Conservation (phyloP, 2,888 invertebrate genomes). For the Idaea biselata region DNA sequence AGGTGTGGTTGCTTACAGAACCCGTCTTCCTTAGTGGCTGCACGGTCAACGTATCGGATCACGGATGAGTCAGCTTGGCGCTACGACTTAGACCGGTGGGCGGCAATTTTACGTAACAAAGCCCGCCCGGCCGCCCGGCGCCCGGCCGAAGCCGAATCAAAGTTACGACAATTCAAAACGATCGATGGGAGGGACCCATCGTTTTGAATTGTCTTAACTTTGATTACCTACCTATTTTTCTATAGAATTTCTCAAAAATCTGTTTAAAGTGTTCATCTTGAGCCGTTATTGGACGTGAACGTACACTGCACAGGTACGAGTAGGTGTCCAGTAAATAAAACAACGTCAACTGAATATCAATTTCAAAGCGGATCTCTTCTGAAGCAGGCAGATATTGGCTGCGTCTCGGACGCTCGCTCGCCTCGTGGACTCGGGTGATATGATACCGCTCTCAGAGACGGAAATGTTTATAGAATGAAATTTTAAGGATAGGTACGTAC, state of each 20-base stretch:
- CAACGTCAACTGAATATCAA: slow-evolving; percentile 29
- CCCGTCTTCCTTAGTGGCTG: no score
- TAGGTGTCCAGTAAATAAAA: slow-evolving; percentile 26
- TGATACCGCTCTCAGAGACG: background rate
- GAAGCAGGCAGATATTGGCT: slow-evolving; percentile 26
- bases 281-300: background rate
- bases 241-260: background rate
- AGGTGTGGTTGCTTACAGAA: no score
- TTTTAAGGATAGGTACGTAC: background rate
- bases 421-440: background rate
- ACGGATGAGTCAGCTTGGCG: no score
- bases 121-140: no score
- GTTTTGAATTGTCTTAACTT: background rate
- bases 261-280: background rate
- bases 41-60: no score
- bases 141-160: no score
- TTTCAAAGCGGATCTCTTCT: slow-evolving; percentile 30
- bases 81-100: no score
- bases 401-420: slow-evolving; percentile 11
- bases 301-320: background rate
- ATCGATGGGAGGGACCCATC: no score
- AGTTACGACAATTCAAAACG: no score
- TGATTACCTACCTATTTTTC: background rate
- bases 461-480: background rate
- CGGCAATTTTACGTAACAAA: no score